A percentile compares a stretch with the other conserved stretches of the same genome.
Evolutionary conservation across 2,113 vertebrate species (phyloP).

Genomic region (Pithys albifrons): DNA sequence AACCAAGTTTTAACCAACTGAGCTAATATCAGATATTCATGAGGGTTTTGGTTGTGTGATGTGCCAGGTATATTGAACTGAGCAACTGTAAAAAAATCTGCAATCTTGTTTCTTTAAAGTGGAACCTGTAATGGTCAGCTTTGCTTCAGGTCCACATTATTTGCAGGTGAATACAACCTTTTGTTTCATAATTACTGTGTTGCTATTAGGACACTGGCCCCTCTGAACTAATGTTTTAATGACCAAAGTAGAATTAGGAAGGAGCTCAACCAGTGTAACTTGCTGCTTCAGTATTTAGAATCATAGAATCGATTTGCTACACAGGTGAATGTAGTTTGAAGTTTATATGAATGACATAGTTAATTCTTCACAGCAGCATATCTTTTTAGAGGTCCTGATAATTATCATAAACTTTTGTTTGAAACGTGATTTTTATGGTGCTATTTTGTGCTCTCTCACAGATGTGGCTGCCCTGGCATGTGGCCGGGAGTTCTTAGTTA

Average conservation of each 20-base stretch:
- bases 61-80: neutral
- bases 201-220: neutral
- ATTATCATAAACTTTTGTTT: neutral
- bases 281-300: neutral
- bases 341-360: neutral
- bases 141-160: neutral
- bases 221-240: neutral
- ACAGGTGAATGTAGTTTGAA: neutral
- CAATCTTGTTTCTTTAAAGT: neutral
- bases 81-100: neutral
- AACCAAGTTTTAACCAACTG: no score
- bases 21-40: neutral
- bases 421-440: neutral
- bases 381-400: neutral
- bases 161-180: neutral
- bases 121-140: neutral
- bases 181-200: neutral
- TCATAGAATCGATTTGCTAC: neutral
- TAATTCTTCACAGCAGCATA: neutral
- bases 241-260: neutral
- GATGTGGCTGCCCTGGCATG: constrained; percentile 88
- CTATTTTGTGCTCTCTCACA: constrained; percentile 60
- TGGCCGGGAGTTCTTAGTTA: constrained; percentile 91
- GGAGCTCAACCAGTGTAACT: neutral
- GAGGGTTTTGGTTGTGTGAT: neutral